A percentile compares a stretch with the other conserved stretches of the same genome.
phyloP scores from a whole-genome alignment of 2,113 vertebrate genomes.

The Dolichallabes microphthalmus region DNA sequence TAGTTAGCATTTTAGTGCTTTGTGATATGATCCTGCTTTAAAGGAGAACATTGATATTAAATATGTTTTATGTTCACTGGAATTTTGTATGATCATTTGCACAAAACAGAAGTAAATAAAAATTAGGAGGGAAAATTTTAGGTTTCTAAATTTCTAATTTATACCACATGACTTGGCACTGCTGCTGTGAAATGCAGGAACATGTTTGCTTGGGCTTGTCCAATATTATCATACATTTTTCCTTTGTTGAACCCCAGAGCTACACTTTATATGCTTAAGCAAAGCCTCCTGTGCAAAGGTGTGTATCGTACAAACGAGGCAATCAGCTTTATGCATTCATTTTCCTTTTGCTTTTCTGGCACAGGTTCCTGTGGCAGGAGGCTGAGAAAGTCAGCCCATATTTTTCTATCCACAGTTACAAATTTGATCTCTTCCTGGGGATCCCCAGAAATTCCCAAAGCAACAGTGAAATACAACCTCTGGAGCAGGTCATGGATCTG shows the following conservation, averaged over 20 bases:
- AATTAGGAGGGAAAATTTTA: background rate
- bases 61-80: background rate
- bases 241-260: constrained; percentile 27
- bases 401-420: background rate
- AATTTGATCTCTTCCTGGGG: background rate
- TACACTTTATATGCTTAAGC: constrained; percentile 21
- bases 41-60: background rate
- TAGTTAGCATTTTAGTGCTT: background rate
- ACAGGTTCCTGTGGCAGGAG: background rate
- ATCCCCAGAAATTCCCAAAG: background rate
- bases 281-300: constrained; percentile 41
- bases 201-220: constrained; percentile 56
- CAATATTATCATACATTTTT: constrained; percentile 51
- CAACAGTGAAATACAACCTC: background rate
- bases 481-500: background rate
- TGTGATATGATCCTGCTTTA: constrained; percentile 16
- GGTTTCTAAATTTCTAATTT: background rate
- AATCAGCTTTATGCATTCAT: background rate
- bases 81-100: background rate
- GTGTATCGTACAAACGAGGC: background rate
- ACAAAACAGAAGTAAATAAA: background rate
- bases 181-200: constrained; percentile 27
- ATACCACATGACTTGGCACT: constrained; percentile 43
- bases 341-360: background rate
- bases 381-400: background rate